phyloP scores from a whole-genome alignment of 2,113 vertebrate genomes.

The Silurus asotus region DNA sequence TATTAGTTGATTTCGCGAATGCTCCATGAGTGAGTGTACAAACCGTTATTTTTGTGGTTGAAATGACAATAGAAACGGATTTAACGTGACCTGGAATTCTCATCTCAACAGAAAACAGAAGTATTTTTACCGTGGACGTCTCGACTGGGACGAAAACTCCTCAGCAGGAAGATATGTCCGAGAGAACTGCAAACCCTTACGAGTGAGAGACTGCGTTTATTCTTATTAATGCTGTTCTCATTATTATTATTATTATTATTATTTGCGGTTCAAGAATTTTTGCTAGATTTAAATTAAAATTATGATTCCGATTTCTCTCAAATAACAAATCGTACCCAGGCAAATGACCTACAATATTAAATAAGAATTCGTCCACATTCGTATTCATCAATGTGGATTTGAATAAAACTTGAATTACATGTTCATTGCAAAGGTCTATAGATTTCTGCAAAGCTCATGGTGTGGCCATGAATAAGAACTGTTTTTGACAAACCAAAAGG shows the following conservation, averaged over 20 bases:
- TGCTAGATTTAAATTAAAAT: not conserved
- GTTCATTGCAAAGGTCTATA: not conserved
- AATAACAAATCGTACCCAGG: no score
- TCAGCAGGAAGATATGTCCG: constrained; percentile 92
- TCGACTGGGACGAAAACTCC: constrained; percentile 95
- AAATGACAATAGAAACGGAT: not conserved
- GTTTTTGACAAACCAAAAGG: not conserved
- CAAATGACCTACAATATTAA: no score
- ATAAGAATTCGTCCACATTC: no score
- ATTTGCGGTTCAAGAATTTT: not conserved
- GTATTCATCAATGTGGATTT: not conserved
- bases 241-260: not conserved
- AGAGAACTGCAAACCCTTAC: constrained; percentile 95
- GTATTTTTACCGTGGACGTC: constrained; percentile 91
- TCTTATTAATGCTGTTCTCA: not conserved
- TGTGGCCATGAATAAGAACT: not conserved
- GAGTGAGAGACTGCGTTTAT: constrained; percentile 73
- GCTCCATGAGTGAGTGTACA: not conserved
- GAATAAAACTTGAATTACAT: not conserved
- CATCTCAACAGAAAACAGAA: constrained; percentile 87
- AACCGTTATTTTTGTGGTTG: not conserved
- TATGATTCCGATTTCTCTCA: no score
- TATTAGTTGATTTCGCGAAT: not conserved
- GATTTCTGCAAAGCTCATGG: not conserved
- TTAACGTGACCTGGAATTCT: not conserved